Conservation (phyloP, 2,113 vertebrate genomes). For the Semnornis frantzii region DNA sequence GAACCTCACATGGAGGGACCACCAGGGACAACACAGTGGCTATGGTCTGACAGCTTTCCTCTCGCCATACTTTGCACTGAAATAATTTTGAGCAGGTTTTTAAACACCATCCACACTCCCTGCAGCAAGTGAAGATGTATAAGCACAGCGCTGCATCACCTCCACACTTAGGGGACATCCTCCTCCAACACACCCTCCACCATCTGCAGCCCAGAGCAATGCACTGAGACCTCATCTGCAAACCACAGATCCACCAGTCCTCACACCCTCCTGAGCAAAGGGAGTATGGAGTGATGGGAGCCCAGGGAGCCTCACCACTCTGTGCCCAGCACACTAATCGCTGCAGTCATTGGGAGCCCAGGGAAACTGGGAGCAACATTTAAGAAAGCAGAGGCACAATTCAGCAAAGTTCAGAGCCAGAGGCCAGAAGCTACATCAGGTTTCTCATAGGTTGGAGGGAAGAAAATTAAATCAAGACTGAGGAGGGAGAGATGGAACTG, state of each 20-base stretch:
- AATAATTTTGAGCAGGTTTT: neutral
- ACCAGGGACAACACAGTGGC: neutral
- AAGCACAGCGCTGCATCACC: neutral
- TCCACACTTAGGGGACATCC: neutral
- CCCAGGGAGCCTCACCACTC: neutral
- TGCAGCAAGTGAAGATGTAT: neutral
- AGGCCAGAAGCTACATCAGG: neutral
- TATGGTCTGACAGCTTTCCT: accelerated
- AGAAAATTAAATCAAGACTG: neutral
- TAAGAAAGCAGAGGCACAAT: neutral
- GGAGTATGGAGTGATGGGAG: neutral
- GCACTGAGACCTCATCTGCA: neutral
- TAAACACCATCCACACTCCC: neutral
- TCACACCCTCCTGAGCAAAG: accelerated
- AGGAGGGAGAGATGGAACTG: neutral
- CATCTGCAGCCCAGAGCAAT: neutral
- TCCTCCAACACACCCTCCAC: neutral
- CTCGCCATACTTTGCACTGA: neutral
- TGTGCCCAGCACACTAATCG: accelerated
- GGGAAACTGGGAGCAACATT: neutral
- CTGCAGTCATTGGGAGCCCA: accelerated
- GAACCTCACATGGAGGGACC: neutral
- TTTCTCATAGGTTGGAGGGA: neutral
- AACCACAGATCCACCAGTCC: neutral
- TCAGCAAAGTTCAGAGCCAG: neutral